Percentiles rank a stretch among this genome's conserved stretches.
phyloP scores from a whole-genome alignment of 2,888 invertebrate genomes.

The Cerastoderma edule region DNA sequence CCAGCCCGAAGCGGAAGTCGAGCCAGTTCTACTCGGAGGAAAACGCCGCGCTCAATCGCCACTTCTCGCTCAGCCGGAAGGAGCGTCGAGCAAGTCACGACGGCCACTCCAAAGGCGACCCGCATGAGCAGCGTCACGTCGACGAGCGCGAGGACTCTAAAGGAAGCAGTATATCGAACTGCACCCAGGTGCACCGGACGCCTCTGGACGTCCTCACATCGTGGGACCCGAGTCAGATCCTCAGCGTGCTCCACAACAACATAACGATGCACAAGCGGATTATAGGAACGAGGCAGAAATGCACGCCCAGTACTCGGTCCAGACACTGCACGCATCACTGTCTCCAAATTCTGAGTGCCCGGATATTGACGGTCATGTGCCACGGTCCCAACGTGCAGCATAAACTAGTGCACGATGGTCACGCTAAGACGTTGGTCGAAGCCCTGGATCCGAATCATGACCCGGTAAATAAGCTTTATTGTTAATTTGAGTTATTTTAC shows the following conservation, averaged over 20 bases:
- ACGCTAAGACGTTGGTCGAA: slow-evolving; percentile 86
- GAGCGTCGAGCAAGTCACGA: slow-evolving; percentile 60
- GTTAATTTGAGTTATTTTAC: too few relatives aligned
- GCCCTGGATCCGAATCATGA: slow-evolving; percentile 88
- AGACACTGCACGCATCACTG: slow-evolving; percentile 87
- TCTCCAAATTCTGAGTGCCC: slow-evolving; percentile 86
- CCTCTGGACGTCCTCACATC: slow-evolving; percentile 80
- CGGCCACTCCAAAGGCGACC: slow-evolving; percentile 60
- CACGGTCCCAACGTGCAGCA: slow-evolving; percentile 86
- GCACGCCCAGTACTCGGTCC: slow-evolving; percentile 87
- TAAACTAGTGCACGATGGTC: slow-evolving; percentile 86
- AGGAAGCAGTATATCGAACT: slow-evolving; percentile 53
- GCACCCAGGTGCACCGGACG: slow-evolving; percentile 68
- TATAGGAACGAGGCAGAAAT: slow-evolving; percentile 86
- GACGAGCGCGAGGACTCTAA: slow-evolving; percentile 62
- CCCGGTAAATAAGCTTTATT: slow-evolving; percentile 87
- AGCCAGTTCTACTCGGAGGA: slow-evolving; percentile 55
- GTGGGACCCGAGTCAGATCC: slow-evolving; percentile 85
- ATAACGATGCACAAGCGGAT: slow-evolving; percentile 87
- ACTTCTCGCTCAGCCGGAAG: slow-evolving; percentile 52
- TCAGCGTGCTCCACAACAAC: slow-evolving; percentile 87
- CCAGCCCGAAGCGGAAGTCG: slow-evolving; percentile 59
- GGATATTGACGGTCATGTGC: slow-evolving; percentile 87
- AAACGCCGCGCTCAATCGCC: slow-evolving; percentile 58
- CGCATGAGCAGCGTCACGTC: slow-evolving; percentile 55